phyloP scores from a whole-genome alignment of 2,113 vertebrate species.

The pig (Sus scrofa) region T2T-Sscrofa CM000817.6:23300001-23300500 shows the following conservation, averaged over 20 bases:
- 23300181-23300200: not conserved
- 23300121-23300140: not conserved
- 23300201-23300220: not conserved
- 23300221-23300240: not conserved
- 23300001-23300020: conserved; percentile 99
- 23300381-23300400: not conserved
- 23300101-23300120: not conserved
- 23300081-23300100: not conserved
- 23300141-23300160: not conserved
- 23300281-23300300: not conserved
- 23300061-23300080: conserved; percentile 90
- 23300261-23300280: not conserved
- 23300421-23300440: not conserved
- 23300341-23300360: not conserved
- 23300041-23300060: conserved; percentile 99
- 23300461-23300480: not conserved
- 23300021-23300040: conserved; percentile 99
- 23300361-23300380: not conserved
- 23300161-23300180: not conserved
- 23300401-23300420: not conserved
- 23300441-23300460: not conserved
- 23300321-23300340: not conserved
- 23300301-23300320: not conserved
- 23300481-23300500: not conserved
- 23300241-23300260: not conserved